Conservation (phyloP, 2,888 invertebrate genomes). For the Eupithecia dodoneata region DNA sequence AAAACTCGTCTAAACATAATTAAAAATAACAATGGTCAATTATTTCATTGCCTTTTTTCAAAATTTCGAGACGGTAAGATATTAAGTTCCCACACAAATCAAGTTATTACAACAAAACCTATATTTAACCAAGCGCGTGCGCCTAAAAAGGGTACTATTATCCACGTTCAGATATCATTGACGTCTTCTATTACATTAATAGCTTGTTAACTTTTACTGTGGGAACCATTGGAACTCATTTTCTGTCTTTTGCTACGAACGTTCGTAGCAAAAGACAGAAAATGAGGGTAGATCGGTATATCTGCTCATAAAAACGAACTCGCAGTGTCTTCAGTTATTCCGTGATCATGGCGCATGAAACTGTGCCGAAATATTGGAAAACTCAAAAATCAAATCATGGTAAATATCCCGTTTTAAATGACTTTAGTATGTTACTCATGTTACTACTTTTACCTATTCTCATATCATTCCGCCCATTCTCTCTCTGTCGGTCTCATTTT, state of each 20-base stretch:
- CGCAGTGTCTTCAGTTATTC: too few relatives aligned
- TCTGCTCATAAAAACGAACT: too few relatives aligned
- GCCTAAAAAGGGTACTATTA: conserved; percentile 7
- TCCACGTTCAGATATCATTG: conserved; percentile 21
- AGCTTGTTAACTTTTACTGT: conserved; percentile 29
- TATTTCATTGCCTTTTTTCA: background rate
- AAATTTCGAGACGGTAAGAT: background rate
- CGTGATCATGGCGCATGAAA: too few relatives aligned
- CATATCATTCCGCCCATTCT: too few relatives aligned
- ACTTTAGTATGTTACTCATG: background rate
- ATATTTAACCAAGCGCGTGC: conserved; percentile 4
- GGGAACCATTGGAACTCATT: conserved; percentile 27
- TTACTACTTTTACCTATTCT: background rate
- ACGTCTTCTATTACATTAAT: conserved; percentile 31
- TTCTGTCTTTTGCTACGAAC: too few relatives aligned
- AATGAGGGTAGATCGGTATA: too few relatives aligned
- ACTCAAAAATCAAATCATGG: too few relatives aligned
- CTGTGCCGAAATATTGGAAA: too few relatives aligned
- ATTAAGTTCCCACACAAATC: conserved; percentile 4
- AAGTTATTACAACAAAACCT: conserved; percentile 9
- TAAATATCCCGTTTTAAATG: too few relatives aligned
- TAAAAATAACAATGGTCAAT: background rate
- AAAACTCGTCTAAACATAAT: background rate
- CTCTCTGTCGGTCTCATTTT: background rate
- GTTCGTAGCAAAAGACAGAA: too few relatives aligned